These are phyloP conservation scores for Julus scanicus DNA, from an alignment of 2,888 invertebrate species.

Conservation along the genomic window DNA sequence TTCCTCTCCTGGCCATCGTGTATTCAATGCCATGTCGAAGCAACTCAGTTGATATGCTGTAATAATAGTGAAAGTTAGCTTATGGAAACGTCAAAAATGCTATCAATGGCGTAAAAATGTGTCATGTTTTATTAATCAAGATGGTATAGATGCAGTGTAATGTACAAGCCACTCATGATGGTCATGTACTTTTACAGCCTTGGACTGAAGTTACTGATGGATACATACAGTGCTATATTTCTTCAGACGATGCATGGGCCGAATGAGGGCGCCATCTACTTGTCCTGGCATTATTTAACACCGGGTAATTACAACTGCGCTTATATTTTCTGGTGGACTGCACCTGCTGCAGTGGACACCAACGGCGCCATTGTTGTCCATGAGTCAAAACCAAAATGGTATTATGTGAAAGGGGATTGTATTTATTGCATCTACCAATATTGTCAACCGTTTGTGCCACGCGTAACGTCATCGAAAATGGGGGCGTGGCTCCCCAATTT, in stretches of 20 bases:
- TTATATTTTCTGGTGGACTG: neutral
- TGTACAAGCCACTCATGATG: too few species aligned
- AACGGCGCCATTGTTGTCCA: slow-evolving; percentile 20
- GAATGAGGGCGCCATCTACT: neutral
- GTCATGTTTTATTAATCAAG: too few species aligned
- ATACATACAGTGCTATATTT: too few species aligned
- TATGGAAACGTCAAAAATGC: too few species aligned
- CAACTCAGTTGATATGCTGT: too few species aligned
- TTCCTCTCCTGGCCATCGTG: neutral
- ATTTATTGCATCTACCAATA: neutral
- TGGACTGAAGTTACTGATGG: too few species aligned
- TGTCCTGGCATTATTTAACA: neutral
- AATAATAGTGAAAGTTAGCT: too few species aligned
- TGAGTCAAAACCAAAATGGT: neutral
- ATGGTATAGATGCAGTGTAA: too few species aligned
- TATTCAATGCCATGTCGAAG: too few species aligned
- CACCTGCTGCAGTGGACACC: slow-evolving; percentile 9
- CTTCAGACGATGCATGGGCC: neutral
- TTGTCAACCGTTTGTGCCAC: neutral
- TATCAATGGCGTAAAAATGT: too few species aligned
- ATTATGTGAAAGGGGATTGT: neutral
- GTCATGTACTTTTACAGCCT: too few species aligned
- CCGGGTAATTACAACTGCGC: neutral
- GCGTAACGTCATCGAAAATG: neutral
- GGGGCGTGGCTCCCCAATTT: slow-evolving; percentile 16